Evolutionary conservation across 1,140 invertebrate species (phyloP).

Genomic region (Drosophila leontia): DNA sequence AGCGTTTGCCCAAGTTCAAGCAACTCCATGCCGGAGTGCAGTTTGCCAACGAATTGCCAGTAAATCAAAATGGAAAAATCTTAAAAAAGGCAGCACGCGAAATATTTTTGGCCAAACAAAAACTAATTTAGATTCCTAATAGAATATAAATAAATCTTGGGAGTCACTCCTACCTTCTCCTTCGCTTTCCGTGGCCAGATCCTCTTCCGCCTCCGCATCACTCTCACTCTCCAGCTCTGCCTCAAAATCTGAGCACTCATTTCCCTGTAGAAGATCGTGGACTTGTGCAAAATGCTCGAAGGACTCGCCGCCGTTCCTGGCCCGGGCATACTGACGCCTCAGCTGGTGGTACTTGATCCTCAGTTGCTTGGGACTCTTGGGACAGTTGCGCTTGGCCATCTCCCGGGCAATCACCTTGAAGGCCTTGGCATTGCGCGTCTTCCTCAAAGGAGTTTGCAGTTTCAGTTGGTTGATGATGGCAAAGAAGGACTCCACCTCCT

Average conservation of each 20-base stretch:
- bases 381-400: conserved; percentile 34
- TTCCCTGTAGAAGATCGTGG: conserved; percentile 36
- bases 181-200: conserved; percentile 45
- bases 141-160: not conserved
- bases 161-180: conserved; percentile 37
- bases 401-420: conserved; percentile 51
- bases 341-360: conserved; percentile 52
- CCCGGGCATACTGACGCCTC: conserved; percentile 35
- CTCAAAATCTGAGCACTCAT: conserved; percentile 17
- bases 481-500: conserved; percentile 49
- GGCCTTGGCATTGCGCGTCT: conserved; percentile 50
- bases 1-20: conserved; percentile 82
- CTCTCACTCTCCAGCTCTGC: conserved; percentile 34
- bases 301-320: conserved; percentile 19
- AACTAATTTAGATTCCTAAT: not conserved
- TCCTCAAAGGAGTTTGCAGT: conserved; percentile 40
- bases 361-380: conserved; percentile 53
- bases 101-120: conserved; percentile 54
- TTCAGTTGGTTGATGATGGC: conserved; percentile 35
- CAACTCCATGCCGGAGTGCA: conserved; percentile 87
- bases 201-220: conserved; percentile 49
- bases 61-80: conserved; percentile 88
- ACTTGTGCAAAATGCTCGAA: conserved; percentile 44
- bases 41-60: conserved; percentile 87
- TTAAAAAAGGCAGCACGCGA: conserved; percentile 85